Evolutionary conservation across 2,797 vertebrate species (phyloP).

Genomic region (Poecile montanus): DNA sequence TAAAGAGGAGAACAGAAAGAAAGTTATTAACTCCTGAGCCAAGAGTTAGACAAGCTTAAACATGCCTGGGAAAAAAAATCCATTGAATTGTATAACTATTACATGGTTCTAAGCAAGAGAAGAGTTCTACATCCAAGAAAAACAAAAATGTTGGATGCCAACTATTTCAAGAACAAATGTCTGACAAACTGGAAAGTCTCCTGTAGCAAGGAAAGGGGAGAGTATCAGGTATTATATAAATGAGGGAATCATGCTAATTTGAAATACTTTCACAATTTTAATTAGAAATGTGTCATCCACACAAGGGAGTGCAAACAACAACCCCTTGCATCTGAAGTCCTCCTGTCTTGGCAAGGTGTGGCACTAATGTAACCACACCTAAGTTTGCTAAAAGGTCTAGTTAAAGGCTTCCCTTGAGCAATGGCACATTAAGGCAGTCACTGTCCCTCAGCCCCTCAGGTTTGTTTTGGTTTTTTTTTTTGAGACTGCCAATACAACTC

Average conservation of each 20-base stretch:
- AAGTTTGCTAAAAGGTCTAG: neutral
- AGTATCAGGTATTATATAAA: neutral
- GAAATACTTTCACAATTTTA: neutral
- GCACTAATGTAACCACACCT: neutral
- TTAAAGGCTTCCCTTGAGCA: neutral
- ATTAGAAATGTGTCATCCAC: neutral
- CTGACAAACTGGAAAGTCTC: neutral
- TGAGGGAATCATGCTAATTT: neutral
- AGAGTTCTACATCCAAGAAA: constrained; percentile 5
- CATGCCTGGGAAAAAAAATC: constrained; percentile 4
- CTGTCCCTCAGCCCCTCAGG: neutral
- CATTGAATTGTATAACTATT: neutral
- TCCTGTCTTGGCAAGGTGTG: neutral
- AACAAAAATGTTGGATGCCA: neutral
- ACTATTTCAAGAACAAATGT: neutral
- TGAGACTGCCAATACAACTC: neutral
- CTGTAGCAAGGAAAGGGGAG: neutral
- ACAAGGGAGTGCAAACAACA: neutral
- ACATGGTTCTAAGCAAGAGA: neutral
- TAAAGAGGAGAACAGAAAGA: constrained; percentile 12
- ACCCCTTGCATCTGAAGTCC: neutral
- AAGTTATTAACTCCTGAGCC: neutral
- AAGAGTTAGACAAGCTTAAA: constrained; percentile 22
- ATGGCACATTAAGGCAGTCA: neutral
- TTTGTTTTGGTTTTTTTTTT: neutral